These are phyloP conservation scores for Liodrosophila aerea DNA, from an alignment of 2,888 invertebrate species.

Conservation along the genomic window DNA sequence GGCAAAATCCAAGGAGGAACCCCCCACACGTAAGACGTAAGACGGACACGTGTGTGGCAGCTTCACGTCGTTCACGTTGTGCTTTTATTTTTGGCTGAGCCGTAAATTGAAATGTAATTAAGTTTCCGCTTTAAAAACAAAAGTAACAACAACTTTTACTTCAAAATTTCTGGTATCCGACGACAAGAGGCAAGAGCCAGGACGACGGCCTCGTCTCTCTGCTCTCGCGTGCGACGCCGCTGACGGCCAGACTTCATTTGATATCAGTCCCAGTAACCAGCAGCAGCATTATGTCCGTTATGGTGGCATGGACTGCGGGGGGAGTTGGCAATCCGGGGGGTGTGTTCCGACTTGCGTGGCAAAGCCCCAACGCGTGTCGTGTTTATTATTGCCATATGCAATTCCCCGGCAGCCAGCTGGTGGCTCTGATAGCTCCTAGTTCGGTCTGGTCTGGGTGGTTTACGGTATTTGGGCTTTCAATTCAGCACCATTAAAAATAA, in stretches of 20 bases:
- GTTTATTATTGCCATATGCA: conserved; percentile 54
- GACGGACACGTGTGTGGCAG: neutral
- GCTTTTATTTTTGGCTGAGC: conserved; percentile 11
- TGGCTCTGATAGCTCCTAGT: neutral
- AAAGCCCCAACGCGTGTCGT: conserved; percentile 51
- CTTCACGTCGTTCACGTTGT: neutral
- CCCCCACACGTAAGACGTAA: conserved; percentile 10
- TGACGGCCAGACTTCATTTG: conserved; percentile 64
- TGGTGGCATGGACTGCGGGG: neutral
- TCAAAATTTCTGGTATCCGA: conserved; percentile 14
- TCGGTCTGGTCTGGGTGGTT: neutral
- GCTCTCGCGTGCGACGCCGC: conserved; percentile 50
- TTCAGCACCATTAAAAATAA: conserved; percentile 76
- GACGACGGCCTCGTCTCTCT: neutral
- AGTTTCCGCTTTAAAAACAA: conserved; percentile 55
- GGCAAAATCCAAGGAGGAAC: no score
- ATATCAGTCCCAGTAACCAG: conserved; percentile 15
- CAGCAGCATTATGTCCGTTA: conserved; percentile 8
- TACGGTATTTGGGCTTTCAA: conserved; percentile 23
- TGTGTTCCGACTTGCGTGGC: no score
- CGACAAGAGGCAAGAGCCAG: neutral
- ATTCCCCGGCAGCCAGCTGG: neutral
- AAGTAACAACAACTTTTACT: no score
- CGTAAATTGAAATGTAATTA: conserved; percentile 75
- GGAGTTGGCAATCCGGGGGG: no score